phyloP scores from a whole-genome alignment of 2,888 invertebrate species.

The Automeris io region DNA sequence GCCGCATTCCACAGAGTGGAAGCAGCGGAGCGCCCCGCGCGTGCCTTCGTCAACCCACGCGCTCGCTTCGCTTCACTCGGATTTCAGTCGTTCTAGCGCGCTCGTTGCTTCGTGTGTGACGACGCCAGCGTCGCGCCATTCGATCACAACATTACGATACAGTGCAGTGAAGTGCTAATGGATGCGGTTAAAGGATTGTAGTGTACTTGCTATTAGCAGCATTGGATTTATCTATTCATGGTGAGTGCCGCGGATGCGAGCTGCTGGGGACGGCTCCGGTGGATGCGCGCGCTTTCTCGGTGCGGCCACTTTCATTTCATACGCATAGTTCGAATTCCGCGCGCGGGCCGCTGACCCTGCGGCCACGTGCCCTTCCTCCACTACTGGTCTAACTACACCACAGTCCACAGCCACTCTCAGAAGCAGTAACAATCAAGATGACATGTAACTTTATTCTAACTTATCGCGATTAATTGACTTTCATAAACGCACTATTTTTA shows the following conservation, averaged over 20 bases:
- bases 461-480: too few species aligned
- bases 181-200: constrained; percentile 65
- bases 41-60: constrained; percentile 84
- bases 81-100: constrained; percentile 65
- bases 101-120: constrained; percentile 47
- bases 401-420: constrained; percentile 29
- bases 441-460: not conserved
- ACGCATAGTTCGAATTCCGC: constrained; percentile 75
- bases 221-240: constrained; percentile 72
- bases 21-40: constrained; percentile 68
- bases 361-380: constrained; percentile 67
- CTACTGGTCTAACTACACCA: too few species aligned
- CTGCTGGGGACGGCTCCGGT: constrained; percentile 43
- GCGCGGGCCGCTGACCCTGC: constrained; percentile 77
- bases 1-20: constrained; percentile 68
- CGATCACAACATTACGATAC: constrained; percentile 45
- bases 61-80: constrained; percentile 73
- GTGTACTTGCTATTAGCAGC: constrained; percentile 47
- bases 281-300: constrained; percentile 75
- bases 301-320: constrained; percentile 76
- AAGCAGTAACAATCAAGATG: constrained; percentile 30
- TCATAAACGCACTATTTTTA: too few species aligned
- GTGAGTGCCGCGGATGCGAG: constrained; percentile 50
- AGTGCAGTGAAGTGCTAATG: constrained; percentile 72
- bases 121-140: constrained; percentile 32